These are phyloP conservation scores for Neopelma chrysocephalum DNA, from an alignment of 2,797 vertebrate genomes.

Conservation along the genomic window DNA sequence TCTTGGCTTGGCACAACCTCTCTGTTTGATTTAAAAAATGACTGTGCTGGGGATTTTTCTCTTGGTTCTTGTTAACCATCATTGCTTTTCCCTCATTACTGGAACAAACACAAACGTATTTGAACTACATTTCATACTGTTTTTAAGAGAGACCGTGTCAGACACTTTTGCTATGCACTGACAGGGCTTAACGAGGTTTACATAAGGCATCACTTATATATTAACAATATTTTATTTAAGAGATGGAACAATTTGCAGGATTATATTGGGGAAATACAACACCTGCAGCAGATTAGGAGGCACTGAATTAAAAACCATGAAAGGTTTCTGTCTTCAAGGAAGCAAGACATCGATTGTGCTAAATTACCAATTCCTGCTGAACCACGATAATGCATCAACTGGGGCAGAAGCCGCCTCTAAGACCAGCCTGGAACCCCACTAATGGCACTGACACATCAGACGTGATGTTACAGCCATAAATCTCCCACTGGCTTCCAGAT, in stretches of 20 bases:
- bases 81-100: not conserved
- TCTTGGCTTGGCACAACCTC: not conserved
- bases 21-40: conserved; percentile 2
- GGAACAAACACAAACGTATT: not conserved
- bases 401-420: not conserved
- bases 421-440: not conserved
- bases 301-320: not conserved
- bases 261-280: not conserved
- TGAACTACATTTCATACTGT: not conserved
- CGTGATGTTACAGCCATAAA: not conserved
- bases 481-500: not conserved
- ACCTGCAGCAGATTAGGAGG: not conserved
- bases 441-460: not conserved
- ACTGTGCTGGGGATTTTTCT: not conserved
- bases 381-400: not conserved
- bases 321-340: conserved; percentile 9
- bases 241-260: not conserved
- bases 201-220: not conserved
- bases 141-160: not conserved
- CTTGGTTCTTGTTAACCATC: conserved; percentile 24
- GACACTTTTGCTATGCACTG: not conserved
- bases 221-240: not conserved
- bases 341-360: not conserved
- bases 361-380: not conserved
- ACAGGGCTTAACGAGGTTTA: not conserved